Base-by-base conservation (phyloP, 2,888 invertebrate genomes). In the Peribatodes rhomboidaria region DNA sequence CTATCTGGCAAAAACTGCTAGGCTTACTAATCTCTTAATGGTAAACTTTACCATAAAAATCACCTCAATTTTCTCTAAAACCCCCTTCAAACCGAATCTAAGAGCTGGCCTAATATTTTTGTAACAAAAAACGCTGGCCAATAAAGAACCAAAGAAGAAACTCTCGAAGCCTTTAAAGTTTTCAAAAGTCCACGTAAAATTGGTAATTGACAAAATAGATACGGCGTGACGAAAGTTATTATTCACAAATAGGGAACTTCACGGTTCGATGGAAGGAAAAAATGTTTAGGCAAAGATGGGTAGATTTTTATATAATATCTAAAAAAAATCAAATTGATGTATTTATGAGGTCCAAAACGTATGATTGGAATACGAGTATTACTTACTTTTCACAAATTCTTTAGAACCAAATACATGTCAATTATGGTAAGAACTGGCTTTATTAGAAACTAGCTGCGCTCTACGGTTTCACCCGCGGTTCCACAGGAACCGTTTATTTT, bases 151-250 rank as follows among this genome's bases (percentile, higher is more conserved):
- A 73, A 77, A 72, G 76, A 69, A 72, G 69, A 72, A 70, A 68
- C 66, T 70, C 67, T 61, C 60, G 52, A 68, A 73, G 65, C 60
- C 63, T 75, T 76, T 75, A 33, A 13, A 31, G 31, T 9, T 31
- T 49, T 49, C 31, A 31, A 78, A 66, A 78, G 72, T 70, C 79
- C 80, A 77, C 79, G 71, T 72, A 72, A 76, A 82, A 82, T 82
- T 74, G 80, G 22, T 82, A 83, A 83, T 83, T 78, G 78, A 73
- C 69, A 73, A 61, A n/a, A 77, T 56, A 67, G 69, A 70, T 61
- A 57, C 44, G 58, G 68, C 72, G 72, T 74, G 77, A 72, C 76
- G 70, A 79, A 80, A 70, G 58, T 66, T 65, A 61, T 70, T 67
- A 64, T 73, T 78, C 73, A 77, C 74, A 72, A 80, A 80, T 74